A percentile compares a stretch with the other conserved stretches of the same genome.
Conservation (phyloP, 1,140 invertebrate genomes). For the Papilio polyxenes region DNA sequence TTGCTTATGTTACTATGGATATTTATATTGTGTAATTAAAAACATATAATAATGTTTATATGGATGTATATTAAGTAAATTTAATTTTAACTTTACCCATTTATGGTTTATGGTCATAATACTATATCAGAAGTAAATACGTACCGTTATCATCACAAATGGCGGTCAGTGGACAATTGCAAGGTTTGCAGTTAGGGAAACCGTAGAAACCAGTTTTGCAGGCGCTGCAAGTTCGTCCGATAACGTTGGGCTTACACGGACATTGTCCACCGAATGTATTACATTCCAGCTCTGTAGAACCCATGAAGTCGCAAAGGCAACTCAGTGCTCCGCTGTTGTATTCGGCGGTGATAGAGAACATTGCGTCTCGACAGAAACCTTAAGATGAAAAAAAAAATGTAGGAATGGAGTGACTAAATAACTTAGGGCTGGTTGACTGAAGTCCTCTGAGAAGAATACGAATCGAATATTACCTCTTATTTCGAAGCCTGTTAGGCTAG, state of each 20-base stretch:
- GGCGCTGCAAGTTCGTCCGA: slow-evolving; percentile 92
- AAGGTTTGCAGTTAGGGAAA: slow-evolving; percentile 96
- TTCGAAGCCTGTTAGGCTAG: no score
- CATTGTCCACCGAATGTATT: slow-evolving; percentile 98
- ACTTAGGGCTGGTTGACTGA: neutral
- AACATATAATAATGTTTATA: neutral
- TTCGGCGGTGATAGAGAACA: slow-evolving; percentile 96
- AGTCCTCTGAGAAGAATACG: neutral
- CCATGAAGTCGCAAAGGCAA: slow-evolving; percentile 95
- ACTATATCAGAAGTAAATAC: slow-evolving; percentile 4
- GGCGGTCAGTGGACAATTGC: slow-evolving; percentile 91
- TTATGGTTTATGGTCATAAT: no score
- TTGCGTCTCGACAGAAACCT: slow-evolving; percentile 93
- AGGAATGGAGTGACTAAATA: neutral
- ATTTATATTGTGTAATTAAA: neutral
- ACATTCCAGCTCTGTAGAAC: slow-evolving; percentile 93
- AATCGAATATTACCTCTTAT: no score
- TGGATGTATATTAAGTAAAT: neutral
- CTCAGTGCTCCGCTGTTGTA: slow-evolving; percentile 96
- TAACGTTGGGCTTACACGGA: slow-evolving; percentile 95
- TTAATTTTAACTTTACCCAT: no score
- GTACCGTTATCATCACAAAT: slow-evolving; percentile 86
- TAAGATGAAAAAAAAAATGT: slow-evolving; percentile 39
- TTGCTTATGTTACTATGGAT: neutral
- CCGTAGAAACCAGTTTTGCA: slow-evolving; percentile 97